Conservation (phyloP, 2,113 vertebrate species). For the Pedetes capensis region DNA sequence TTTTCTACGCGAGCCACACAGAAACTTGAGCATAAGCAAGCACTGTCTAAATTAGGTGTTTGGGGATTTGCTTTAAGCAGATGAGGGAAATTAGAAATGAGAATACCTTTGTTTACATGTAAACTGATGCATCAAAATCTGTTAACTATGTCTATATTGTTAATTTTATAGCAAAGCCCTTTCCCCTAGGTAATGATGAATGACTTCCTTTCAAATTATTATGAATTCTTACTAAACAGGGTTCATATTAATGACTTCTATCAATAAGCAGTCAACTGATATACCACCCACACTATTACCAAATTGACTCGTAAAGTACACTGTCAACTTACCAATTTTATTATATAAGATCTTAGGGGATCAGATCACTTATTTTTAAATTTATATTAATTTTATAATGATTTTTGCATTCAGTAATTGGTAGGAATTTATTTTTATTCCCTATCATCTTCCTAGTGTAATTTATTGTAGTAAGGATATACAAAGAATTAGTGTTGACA, state of each 20-base stretch:
- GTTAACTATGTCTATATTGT: slow-evolving; percentile 54
- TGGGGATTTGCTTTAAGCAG: slow-evolving; percentile 47
- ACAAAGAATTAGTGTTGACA: neutral
- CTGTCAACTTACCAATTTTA: neutral
- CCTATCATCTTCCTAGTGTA: neutral
- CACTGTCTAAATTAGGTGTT: slow-evolving; percentile 61
- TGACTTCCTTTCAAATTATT: slow-evolving; percentile 53
- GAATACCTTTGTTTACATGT: slow-evolving; percentile 58
- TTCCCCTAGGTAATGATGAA: slow-evolving; percentile 25
- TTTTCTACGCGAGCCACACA: slow-evolving; percentile 3
- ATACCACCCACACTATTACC: neutral
- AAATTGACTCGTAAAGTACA: neutral
- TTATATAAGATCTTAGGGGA: neutral
- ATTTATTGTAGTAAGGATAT: neutral
- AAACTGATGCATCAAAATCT: slow-evolving; percentile 36
- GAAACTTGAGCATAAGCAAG: slow-evolving; percentile 45
- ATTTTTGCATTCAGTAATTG: neutral
- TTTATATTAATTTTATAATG: neutral
- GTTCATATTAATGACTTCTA: neutral
- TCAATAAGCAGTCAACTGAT: neutral
- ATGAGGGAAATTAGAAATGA: slow-evolving; percentile 54
- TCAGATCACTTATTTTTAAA: neutral
- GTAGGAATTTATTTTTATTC: neutral
- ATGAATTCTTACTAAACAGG: slow-evolving; percentile 12
- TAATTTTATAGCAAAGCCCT: neutral